Evolutionary conservation across 2,888 invertebrate species (phyloP), one percentile per base, ranked within the genome.

Genomic region (Chelonus formosanus): DNA sequence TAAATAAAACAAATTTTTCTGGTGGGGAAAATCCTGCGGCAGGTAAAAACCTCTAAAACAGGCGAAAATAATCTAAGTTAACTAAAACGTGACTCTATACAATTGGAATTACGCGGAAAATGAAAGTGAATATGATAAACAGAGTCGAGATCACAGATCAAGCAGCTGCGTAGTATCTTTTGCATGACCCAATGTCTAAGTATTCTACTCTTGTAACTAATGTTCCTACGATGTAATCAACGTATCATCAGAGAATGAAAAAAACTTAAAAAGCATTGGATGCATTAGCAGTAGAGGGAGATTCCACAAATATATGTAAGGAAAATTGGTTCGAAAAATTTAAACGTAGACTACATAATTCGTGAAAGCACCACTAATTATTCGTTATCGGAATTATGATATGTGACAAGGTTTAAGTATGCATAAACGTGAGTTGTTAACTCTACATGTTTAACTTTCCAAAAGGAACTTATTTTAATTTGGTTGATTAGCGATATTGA

Each of bases 321-420:
- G 80, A 83, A 66, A 80, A 84, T 74, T 81, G 80, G 74, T 78
- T 84, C 52, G 81, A 83, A 60, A 81, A 81, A 63, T 85, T 85
- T 69, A 77, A 85, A 73, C 75, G 81, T 73, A 67, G 84, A 70
- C 84, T 82, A 60, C 71, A 36, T 52, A 35, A 48, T 3, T 72
- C 85, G 71, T 63, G 79, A 50, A 77, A 50, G 67, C 53, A n/a
- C 68, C 78, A 62, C 74, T 73, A 66, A 67, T 84, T 40, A 80
- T 84, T 64, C 70, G 84, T 67, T 84, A 80, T 63, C 61, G 82
- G n/a, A 78, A 79, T 72, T 84, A 82, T 62, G 79, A 83, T 72
- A 79, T 82, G 70, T 72, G 68, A 55, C 53, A 43, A 4, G 73
- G 82, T 68, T 75, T 65, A 56, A 73, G 75, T 40, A 79, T 84